phyloP scores from a whole-genome alignment of 2,113 vertebrate species.

The Rafetus swinhoei region DNA sequence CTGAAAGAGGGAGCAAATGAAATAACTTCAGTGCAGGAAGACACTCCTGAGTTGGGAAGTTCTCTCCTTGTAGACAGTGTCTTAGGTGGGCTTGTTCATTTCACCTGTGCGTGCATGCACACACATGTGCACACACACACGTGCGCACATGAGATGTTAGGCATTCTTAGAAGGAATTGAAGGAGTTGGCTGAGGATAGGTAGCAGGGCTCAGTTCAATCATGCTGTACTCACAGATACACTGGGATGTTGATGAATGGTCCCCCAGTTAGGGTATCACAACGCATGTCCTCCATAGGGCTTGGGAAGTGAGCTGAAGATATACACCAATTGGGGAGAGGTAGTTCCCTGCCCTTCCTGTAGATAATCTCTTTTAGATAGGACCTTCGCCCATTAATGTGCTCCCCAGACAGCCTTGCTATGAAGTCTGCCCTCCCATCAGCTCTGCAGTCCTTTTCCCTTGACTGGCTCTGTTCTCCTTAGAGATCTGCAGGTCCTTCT shows the following conservation, averaged over 20 bases:
- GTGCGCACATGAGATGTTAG: fast-evolving
- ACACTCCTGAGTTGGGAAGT: not conserved
- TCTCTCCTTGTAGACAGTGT: not conserved
- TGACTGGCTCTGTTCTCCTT: not conserved
- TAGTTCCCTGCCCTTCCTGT: not conserved
- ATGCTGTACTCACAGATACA: not conserved
- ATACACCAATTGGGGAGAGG: not conserved
- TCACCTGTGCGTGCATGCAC: not conserved
- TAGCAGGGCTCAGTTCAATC: not conserved
- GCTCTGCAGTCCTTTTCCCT: not conserved
- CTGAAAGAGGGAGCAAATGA: not conserved
- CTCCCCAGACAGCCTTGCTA: not conserved
- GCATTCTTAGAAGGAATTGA: fast-evolving
- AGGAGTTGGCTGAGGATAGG: not conserved
- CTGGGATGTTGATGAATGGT: not conserved
- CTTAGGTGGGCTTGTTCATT: not conserved
- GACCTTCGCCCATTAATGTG: not conserved
- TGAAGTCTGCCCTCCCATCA: not conserved
- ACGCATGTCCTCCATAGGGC: fast-evolving
- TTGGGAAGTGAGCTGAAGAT: not conserved
- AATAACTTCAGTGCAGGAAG: not conserved
- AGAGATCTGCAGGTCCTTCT: not conserved
- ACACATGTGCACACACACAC: fast-evolving
- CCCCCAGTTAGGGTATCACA: fast-evolving
- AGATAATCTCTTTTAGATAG: not conserved